A percentile compares a stretch with the other conserved stretches of the same genome.
Conservation (phyloP, 2,113 vertebrate species). For the Heterotilapia buettikoferi region DNA sequence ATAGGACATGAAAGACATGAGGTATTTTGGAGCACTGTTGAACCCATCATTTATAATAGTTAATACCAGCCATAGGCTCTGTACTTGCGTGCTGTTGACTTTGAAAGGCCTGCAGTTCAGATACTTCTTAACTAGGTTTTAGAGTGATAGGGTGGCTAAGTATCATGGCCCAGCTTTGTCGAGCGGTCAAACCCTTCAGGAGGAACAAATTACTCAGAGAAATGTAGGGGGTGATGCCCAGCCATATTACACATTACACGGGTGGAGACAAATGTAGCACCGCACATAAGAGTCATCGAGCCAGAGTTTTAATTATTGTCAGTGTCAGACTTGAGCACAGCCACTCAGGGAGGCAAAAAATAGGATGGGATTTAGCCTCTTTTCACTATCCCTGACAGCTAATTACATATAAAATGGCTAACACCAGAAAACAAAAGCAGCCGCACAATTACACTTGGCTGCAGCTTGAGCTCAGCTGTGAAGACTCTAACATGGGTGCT, state of each 20-base stretch:
- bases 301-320: constrained; percentile 70
- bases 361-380: constrained; percentile 57
- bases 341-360: constrained; percentile 46
- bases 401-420: constrained; percentile 67
- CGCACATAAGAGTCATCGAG: constrained; percentile 43
- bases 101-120: constrained; percentile 19
- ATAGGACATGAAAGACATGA: neutral
- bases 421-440: constrained; percentile 55
- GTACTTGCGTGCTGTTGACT: neutral
- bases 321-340: constrained; percentile 56
- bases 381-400: constrained; percentile 64
- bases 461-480: constrained; percentile 2
- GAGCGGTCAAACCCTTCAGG: constrained; percentile 48
- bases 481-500: constrained; percentile 12
- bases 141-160: constrained; percentile 54
- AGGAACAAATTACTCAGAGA: constrained; percentile 54
- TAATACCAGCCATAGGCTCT: neutral
- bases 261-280: constrained; percentile 52
- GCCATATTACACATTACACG: constrained; percentile 36
- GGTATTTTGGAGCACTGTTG: neutral
- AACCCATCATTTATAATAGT: neutral
- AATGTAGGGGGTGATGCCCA: constrained; percentile 7
- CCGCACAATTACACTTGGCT: constrained; percentile 44
- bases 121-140: constrained; percentile 45
- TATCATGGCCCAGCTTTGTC: constrained; percentile 41